Percentiles rank a stretch among this genome's conserved stretches.
These are phyloP conservation scores for Proterorhinus semilunaris DNA, from an alignment of 2,113 vertebrate genomes.

Conservation along the genomic window DNA sequence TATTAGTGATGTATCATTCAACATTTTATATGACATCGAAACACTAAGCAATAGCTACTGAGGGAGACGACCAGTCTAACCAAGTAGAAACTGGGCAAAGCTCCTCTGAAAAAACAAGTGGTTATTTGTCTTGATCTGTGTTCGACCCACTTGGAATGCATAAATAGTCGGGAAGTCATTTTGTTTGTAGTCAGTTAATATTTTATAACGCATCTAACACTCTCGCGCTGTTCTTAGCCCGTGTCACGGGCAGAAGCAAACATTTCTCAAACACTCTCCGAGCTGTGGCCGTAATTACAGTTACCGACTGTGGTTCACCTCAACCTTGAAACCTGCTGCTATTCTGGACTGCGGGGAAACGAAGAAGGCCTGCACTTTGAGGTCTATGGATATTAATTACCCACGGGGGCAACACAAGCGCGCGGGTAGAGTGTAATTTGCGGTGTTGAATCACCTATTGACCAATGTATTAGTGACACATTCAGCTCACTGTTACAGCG, in stretches of 20 bases:
- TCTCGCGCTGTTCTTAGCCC: not conserved
- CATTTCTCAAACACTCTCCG: constrained; percentile 24
- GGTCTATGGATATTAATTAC: constrained; percentile 61
- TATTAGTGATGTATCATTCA: too few relatives aligned
- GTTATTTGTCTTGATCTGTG: too few relatives aligned
- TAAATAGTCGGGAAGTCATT: too few relatives aligned
- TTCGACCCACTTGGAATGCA: too few relatives aligned
- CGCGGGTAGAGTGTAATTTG: constrained; percentile 59
- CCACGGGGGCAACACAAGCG: constrained; percentile 39
- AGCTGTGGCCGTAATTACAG: constrained; percentile 63
- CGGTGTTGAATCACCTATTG: constrained; percentile 44
- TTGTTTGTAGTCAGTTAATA: too few relatives aligned
- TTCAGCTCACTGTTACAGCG: constrained; percentile 35
- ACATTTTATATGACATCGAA: too few relatives aligned
- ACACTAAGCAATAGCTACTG: too few relatives aligned
- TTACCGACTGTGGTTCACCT: constrained; percentile 60
- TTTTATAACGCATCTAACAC: too few relatives aligned
- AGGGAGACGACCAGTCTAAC: too few relatives aligned
- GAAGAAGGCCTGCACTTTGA: constrained; percentile 37
- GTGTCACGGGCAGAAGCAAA: constrained; percentile 16
- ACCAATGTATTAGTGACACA: constrained; percentile 45
- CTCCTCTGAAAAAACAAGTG: too few relatives aligned
- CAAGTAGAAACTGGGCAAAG: too few relatives aligned
- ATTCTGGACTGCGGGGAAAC: constrained; percentile 60
- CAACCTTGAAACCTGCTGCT: constrained; percentile 48